Base-by-base conservation (phyloP, 2,113 vertebrate species). In the Dipodomys merriami region DNA sequence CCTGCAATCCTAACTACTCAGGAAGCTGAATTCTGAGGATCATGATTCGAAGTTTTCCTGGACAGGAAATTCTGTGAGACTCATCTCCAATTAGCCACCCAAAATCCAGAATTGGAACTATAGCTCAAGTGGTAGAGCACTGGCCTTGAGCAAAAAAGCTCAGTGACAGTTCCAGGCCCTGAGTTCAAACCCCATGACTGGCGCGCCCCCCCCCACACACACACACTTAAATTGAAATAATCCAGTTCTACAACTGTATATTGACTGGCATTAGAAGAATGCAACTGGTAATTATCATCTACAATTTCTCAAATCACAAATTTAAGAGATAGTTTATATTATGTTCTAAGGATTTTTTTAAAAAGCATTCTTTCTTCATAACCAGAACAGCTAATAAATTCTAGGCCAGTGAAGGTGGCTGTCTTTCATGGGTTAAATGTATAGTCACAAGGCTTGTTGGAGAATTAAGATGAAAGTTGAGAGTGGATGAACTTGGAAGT, bases 331-430 rank as follows among this genome's bases (percentile, higher is more conserved):
- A 35, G 64, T 69, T 79, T 95, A 53, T 68, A 39, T 93, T 60
- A 82, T 83, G 60, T 96, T 46, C 13, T 90, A 76, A 83, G 19
- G 16, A 93, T 81, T 91, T 96, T 67, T 53, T 22, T 67, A 44
- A 95, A 73, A 94, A 94, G 35, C 65, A 46, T 91, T 96, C 49
- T 96, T 89, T 93, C 88, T 88, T 94, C 16, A 93, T 91, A 86
- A 76, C 53, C 69, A 91, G 6, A 90, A 53, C 13, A 95, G 15
- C 80, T 95, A 77, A 87, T 93, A 95, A 95, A 83, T 76, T 73
- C 71, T 77, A 94, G 88, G 74, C 74, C 91, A 73, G 20, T 82
- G 35, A 71, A 86, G 44, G 83, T n/a, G 18, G 22, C 76, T 90
- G 35, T 68, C 46, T 93, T 71, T 83, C 67, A 67, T 53, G 85